These are phyloP conservation scores for Tenthredo notha DNA, from an alignment of 2,888 invertebrate species.

Conservation along the genomic window DNA sequence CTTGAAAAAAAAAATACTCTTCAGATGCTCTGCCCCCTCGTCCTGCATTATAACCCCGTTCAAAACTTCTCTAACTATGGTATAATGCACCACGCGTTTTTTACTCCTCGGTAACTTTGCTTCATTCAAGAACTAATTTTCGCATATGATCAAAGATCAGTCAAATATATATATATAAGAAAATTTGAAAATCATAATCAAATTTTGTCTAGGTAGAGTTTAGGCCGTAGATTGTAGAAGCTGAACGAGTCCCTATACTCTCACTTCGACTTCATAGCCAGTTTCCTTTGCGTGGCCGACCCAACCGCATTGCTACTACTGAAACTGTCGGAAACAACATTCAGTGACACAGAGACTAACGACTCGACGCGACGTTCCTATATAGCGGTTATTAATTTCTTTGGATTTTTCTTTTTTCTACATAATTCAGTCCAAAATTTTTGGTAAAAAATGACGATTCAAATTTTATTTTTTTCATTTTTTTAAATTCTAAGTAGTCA, in stretches of 20 bases:
- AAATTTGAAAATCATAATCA: not conserved
- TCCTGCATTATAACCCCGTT: not conserved
- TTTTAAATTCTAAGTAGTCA: not conserved
- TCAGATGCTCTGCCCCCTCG: not conserved
- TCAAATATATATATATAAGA: not conserved
- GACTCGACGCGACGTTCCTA: not conserved
- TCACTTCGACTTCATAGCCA: conserved; percentile 11
- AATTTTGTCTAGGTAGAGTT: not conserved
- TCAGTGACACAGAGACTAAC: not conserved
- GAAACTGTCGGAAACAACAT: conserved; percentile 3
- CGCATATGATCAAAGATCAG: not conserved
- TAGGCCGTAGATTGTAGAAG: not conserved
- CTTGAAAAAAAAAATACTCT: not conserved
- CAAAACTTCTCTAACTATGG: not conserved
- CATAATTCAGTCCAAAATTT: not conserved
- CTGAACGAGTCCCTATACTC: conserved; percentile 15
- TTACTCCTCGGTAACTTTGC: not conserved
- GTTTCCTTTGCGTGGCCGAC: conserved; percentile 13
- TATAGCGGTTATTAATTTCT: not conserved
- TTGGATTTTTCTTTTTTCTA: not conserved
- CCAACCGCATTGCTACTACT: conserved; percentile 41
- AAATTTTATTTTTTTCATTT: not conserved
- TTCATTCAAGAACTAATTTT: not conserved
- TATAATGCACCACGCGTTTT: conserved; percentile 3
- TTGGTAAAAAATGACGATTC: not conserved